Conservation (phyloP, 2,113 vertebrate genomes). For the Rissa tridactyla region DNA sequence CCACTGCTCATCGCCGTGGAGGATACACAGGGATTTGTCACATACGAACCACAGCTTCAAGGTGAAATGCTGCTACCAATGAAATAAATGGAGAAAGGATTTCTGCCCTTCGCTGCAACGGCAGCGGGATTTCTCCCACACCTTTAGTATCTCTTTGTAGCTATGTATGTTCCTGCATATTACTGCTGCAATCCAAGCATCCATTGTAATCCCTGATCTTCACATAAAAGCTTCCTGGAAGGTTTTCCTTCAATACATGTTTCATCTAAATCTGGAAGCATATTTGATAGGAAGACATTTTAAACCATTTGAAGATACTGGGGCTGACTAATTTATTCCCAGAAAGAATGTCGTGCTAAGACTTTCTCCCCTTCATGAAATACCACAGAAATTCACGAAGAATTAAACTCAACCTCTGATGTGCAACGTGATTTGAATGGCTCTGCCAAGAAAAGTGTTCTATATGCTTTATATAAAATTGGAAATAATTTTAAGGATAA, state of each 20-base stretch:
- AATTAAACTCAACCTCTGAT: neutral
- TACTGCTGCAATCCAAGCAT: neutral
- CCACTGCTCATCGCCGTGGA: neutral
- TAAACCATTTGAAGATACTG: neutral
- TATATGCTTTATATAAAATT: neutral
- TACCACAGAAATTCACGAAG: neutral
- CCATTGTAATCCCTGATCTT: neutral
- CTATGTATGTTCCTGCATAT: neutral
- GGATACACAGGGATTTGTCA: neutral
- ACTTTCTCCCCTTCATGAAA: neutral
- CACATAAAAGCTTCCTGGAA: neutral
- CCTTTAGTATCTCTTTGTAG: neutral
- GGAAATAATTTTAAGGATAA: neutral
- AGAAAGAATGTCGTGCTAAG: neutral
- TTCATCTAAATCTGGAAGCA: neutral
- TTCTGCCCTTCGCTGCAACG: accelerated
- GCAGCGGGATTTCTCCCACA: neutral
- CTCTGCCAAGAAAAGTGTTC: neutral
- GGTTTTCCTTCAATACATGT: neutral
- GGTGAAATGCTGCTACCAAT: neutral
- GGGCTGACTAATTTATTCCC: neutral
- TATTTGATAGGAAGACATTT: neutral
- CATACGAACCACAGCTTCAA: neutral
- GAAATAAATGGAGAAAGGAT: neutral
- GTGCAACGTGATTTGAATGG: neutral